Base-by-base conservation (phyloP, 2,888 invertebrate genomes). In the Lapara coniferarum region DNA sequence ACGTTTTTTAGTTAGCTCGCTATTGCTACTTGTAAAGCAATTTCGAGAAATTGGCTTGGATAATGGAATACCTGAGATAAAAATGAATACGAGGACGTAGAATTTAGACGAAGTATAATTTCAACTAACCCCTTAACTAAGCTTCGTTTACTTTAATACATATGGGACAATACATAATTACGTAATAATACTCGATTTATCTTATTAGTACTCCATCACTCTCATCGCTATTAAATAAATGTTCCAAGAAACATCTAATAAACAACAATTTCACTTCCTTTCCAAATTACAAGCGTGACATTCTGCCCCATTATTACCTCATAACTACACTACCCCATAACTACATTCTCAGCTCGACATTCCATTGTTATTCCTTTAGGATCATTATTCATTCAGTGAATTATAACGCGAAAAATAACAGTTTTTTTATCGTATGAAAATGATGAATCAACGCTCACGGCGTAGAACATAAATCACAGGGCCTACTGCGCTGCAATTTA, bases 371-470 rank as follows among this genome's bases (percentile, higher is more conserved):
- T 69, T 51, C 63, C 56, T 68, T 52, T 51, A 70, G 66, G 71
- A 78, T 79, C 82, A 84, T 84, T 81, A 83, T 74, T 85, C 84
- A 85, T 80, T 76, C 76, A 57, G 78, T 80, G 83, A 80, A 80
- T 83, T 80, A 81, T 74, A 77, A 72, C 73, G 74, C 76, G 77
- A 77, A 77, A 80, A 79, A 82, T 81, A 81, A 79, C 80, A 77
- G 73, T 77, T 72, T 70, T 71, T 81, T 81, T 85, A 84, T 83
- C 81, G 83, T 78, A 84, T 76, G 81, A 85, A 85, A 84, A 86
- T 86, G 84, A 85, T 84, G 82, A 81, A 85, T 85, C 80, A 74
- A 77, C 77, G 73, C 72, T 66, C 70, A 69, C 67, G 74, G 75
- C 71, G 70, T 68, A 72, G 70, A 72, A 76, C 77, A 81, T 83